Evolutionary conservation across 1,140 invertebrate genomes (phyloP).

Genomic region (Apis dorsata): DNA sequence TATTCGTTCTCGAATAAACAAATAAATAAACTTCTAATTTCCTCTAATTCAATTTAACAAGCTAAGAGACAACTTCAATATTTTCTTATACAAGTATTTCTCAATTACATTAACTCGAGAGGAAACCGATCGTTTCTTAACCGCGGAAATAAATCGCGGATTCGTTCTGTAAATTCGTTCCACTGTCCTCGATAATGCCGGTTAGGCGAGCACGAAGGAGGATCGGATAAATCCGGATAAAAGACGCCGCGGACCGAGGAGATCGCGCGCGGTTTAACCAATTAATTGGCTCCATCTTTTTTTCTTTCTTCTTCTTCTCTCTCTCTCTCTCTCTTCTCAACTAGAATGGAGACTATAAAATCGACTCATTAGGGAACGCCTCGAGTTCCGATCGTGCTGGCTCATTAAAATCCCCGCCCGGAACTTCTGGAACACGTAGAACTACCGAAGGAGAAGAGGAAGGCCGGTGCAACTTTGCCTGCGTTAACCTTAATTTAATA

Average conservation of each 20-base stretch:
- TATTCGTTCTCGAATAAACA: no score
- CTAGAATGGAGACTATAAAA: slow-evolving; percentile 64
- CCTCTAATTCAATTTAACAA: no score
- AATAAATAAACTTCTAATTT: no score
- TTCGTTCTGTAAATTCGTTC: slow-evolving; percentile 17
- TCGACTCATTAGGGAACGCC: slow-evolving; percentile 67
- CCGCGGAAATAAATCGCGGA: slow-evolving; percentile 15
- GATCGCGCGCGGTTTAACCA: slow-evolving; percentile 22
- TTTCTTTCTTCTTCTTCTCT: slow-evolving; percentile 40
- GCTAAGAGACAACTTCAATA: no score
- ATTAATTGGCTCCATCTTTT: slow-evolving; percentile 67
- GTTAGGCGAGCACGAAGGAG: slow-evolving; percentile 10
- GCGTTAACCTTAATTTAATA: slow-evolving; percentile 56
- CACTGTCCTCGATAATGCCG: slow-evolving; percentile 21
- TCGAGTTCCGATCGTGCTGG: slow-evolving; percentile 60
- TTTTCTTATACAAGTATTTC: background rate
- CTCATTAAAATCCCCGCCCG: slow-evolving; percentile 62
- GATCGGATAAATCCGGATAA: slow-evolving; percentile 55
- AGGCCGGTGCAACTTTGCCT: slow-evolving; percentile 20
- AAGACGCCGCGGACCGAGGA: slow-evolving; percentile 50
- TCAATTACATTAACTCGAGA: background rate
- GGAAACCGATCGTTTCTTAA: background rate
- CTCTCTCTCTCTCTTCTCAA: background rate
- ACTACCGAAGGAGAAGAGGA: background rate
- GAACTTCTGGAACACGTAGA: slow-evolving; percentile 40